A percentile compares a stretch with the other conserved stretches of the same genome.
Conservation (phyloP, 2,797 vertebrate genomes). For the Rhabdophis nuchalis region DNA sequence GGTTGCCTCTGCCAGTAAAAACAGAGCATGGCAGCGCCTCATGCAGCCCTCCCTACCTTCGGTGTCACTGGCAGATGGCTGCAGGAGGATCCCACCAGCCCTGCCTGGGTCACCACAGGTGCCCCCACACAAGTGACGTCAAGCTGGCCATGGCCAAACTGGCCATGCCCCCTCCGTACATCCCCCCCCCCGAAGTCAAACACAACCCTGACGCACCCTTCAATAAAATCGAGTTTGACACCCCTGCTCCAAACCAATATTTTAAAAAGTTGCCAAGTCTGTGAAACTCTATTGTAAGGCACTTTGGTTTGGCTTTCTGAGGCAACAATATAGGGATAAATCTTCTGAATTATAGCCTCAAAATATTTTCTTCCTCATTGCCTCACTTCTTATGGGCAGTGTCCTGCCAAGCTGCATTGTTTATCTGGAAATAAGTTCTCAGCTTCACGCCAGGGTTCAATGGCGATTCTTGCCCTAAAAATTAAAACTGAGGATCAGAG, state of each 20-base stretch:
- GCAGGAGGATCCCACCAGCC: too few species aligned
- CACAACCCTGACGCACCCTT: too few species aligned
- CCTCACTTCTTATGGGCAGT: background rate
- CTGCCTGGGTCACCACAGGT: too few species aligned
- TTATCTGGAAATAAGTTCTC: background rate
- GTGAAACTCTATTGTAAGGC: background rate
- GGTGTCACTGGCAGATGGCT: too few species aligned
- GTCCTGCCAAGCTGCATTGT: background rate
- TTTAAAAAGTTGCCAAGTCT: background rate
- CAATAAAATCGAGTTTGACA: too few species aligned
- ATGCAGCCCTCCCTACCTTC: too few species aligned
- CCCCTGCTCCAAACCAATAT: background rate
- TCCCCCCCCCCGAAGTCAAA: accelerated
- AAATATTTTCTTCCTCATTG: background rate
- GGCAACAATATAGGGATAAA: background rate
- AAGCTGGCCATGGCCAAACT: too few species aligned
- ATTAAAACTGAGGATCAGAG: background rate
- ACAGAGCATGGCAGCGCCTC: accelerated
- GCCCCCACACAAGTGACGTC: too few species aligned
- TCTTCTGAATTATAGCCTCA: background rate
- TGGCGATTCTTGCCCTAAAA: background rate
- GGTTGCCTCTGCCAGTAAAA: too few species aligned
- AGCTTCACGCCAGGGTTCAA: background rate
- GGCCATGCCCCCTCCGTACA: too few species aligned
- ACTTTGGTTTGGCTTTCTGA: background rate